phyloP scores from a whole-genome alignment of 2,888 invertebrate species.

The Dryomyza anilis region DNA sequence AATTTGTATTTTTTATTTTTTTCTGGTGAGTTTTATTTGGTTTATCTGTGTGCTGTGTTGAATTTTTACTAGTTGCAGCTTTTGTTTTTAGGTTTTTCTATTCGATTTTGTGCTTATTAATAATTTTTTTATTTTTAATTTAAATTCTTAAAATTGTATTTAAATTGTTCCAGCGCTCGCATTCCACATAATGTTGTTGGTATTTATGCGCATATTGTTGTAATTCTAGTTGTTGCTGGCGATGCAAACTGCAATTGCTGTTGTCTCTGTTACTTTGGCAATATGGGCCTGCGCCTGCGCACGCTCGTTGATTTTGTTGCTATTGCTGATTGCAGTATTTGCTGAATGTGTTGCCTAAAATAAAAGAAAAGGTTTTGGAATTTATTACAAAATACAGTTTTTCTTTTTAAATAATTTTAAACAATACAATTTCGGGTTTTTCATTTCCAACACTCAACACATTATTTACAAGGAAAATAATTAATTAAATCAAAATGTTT shows the following conservation, averaged over 20 bases:
- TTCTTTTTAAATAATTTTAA: not conserved
- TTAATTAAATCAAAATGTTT: no score
- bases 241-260: not conserved
- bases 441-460: no score
- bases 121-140: not conserved
- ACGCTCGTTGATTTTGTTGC: conserved; percentile 1
- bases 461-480: no score
- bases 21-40: not conserved
- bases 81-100: not conserved
- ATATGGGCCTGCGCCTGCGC: conserved; percentile 20
- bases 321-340: not conserved
- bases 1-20: not conserved
- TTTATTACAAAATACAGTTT: not conserved
- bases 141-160: conserved; percentile 3
- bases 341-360: not conserved
- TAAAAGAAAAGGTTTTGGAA: not conserved
- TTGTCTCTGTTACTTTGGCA: not conserved
- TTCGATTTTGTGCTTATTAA: not conserved
- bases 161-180: conserved; percentile 11
- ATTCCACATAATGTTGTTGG: conserved; percentile 4
- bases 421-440: no score
- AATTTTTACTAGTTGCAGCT: not conserved
- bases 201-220: conserved; percentile 11
- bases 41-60: no score
- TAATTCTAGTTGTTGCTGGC: not conserved